Percentiles rank a stretch among this genome's conserved stretches.
Evolutionary conservation across 2,888 invertebrate species (phyloP).

Genomic region (Eudemis profundana): DNA sequence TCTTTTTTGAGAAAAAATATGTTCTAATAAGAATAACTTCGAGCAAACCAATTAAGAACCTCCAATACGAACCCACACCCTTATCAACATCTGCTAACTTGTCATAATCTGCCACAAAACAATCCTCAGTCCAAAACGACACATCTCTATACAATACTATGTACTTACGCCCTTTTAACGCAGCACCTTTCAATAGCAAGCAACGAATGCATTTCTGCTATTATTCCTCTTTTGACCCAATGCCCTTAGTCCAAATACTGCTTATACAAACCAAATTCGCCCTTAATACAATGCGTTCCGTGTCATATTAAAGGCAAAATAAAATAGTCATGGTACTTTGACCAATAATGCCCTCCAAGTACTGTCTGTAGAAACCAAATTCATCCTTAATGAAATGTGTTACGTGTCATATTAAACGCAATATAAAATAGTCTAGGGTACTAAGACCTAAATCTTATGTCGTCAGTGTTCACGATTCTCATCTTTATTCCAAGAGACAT

Average conservation of each 20-base stretch:
- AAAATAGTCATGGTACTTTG: constrained; percentile 1
- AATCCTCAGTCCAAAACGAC: background rate
- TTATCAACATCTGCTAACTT: constrained; percentile 22
- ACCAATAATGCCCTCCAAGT: constrained; percentile 11
- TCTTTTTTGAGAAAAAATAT: too few species aligned
- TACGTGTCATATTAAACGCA: background rate
- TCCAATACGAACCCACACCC: constrained; percentile 1
- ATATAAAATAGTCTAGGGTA: background rate
- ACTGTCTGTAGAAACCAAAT: background rate
- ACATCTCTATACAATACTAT: background rate
- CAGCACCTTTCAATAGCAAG: background rate
- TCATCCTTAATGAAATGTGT: constrained; percentile 1
- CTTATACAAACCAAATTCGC: background rate
- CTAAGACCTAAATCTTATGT: background rate
- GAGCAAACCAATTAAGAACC: background rate
- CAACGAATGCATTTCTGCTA: constrained; percentile 20
- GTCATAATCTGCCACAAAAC: constrained; percentile 26
- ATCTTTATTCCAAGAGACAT: background rate
- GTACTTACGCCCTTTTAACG: constrained; percentile 16
- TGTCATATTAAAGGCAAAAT: constrained; percentile 2
- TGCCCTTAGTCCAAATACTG: constrained; percentile 10
- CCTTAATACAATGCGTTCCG: constrained; percentile 5
- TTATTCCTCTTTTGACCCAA: constrained; percentile 29
- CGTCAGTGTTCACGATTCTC: background rate
- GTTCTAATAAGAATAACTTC: too few species aligned